A percentile compares a stretch with the other conserved stretches of the same genome.
These are phyloP conservation scores for Mnemiopsis leidyi DNA, from an alignment of 37 sponge, comb jelly and placozoan genomes.

Conservation along the genomic window DNA sequence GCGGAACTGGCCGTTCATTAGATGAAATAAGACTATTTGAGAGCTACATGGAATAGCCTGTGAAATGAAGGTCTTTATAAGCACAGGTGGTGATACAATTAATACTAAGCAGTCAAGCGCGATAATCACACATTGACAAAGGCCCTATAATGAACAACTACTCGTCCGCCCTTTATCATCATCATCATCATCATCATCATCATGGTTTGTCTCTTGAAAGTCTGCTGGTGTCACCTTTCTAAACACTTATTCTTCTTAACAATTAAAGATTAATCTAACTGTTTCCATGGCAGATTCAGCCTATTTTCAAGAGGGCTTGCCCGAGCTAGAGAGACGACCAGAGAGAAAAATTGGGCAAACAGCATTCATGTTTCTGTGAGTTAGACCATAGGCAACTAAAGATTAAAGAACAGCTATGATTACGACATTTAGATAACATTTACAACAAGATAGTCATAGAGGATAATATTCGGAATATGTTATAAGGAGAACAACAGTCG, in stretches of 20 bases:
- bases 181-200: neutral
- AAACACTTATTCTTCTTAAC: neutral
- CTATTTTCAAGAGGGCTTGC: neutral
- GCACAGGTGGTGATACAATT: neutral
- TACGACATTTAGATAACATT: no score
- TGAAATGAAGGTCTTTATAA: neutral
- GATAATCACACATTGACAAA: neutral
- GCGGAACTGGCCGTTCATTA: neutral
- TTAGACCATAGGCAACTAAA: no score
- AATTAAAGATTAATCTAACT: neutral
- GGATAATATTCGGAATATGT: no score
- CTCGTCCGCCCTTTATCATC: neutral
- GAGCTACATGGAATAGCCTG: neutral
- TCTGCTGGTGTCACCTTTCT: neutral
- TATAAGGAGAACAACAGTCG: no score
- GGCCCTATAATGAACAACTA: no score
- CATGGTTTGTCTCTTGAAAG: neutral
- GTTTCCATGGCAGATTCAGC: neutral
- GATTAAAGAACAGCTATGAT: no score
- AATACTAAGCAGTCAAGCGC: neutral
- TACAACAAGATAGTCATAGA: no score
- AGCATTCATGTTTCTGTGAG: no score
- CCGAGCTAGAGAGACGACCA: no score
- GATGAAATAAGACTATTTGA: neutral
- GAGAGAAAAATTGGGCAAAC: no score